These are phyloP conservation scores for Oscheius sp. DNA, from an alignment of 2,888 invertebrate genomes.

Conservation along the genomic window DNA sequence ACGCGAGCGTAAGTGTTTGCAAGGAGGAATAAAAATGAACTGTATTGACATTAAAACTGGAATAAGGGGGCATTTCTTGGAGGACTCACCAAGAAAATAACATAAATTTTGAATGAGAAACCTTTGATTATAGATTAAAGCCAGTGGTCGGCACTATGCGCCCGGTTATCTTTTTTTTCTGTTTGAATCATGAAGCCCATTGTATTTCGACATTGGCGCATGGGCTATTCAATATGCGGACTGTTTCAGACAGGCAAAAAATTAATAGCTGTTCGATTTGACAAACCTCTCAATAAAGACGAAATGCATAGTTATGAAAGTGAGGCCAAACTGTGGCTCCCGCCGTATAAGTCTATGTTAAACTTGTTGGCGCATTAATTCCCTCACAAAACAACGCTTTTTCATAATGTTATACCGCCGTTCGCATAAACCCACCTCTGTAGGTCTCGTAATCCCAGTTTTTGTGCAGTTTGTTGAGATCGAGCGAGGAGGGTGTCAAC, in stretches of 20 bases:
- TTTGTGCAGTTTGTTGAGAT: conserved; percentile 47
- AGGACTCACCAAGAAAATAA: too few species aligned
- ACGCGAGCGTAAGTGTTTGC: conserved; percentile 9
- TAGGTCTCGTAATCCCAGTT: conserved; percentile 48
- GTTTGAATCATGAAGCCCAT: too few species aligned
- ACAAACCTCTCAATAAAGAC: conserved; percentile 27
- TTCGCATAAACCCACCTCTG: conserved; percentile 40
- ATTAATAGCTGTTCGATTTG: not conserved
- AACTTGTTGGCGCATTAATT: conserved; percentile 9
- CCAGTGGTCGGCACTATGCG: too few species aligned
- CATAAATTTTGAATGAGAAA: too few species aligned
- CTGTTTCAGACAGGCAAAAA: too few species aligned
- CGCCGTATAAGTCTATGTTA: not conserved
- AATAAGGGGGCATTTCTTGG: not conserved
- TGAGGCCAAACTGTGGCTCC: not conserved
- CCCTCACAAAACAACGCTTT: conserved; percentile 15
- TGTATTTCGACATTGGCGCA: too few species aligned
- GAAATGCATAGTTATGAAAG: conserved; percentile 17
- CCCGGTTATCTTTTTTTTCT: not conserved
- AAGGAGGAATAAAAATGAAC: not conserved
- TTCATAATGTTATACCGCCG: not conserved
- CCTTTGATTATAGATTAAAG: too few species aligned
- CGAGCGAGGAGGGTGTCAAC: conserved; percentile 52
- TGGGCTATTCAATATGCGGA: too few species aligned
- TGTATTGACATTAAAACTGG: conserved; percentile 17